Base-by-base conservation (phyloP, 2,888 invertebrate genomes). In the Sialis fuliginosa region DNA sequence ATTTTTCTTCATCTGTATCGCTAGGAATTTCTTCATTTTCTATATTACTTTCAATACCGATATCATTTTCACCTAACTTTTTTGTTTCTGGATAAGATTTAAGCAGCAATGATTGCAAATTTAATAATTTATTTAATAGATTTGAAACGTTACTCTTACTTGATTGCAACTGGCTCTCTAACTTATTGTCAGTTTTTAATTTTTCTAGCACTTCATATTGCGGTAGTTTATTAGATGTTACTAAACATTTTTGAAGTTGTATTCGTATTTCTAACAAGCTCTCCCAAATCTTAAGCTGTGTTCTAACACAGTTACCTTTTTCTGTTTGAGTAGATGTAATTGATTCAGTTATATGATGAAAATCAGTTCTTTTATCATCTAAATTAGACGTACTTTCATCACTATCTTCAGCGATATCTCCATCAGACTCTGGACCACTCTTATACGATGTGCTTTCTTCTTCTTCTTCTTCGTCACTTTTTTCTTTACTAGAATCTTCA, bases 191-290 rank as follows among this genome's bases (percentile, higher is more conserved):
- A 1, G 65, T 60, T 33, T 53, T 54, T 39, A 59, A 53, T 50
- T 61, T 67, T 34, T 76, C 64, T 43, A 66, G 56, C 7, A 59
- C 60, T 6, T 77, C 71, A 13, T 65, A 60, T 54, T 82, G 74
- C 0, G 92, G 92, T 64, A 93, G 70, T 59, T 79, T 80, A 62
- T 93, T 93, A 1, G 81, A 75, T 9, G 76, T 72, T 40, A 73
- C 66, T 45, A 91, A 61, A 56, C 83, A 75, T 61, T 90, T 86
- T 62, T 95, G 93, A 30, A 92, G 63, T 58, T 86, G 83, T 55
- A 95, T 93, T 52, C 95, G 73, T 60, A 81, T 72, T 65, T 95
- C 91, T 30, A 95, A 61, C 5, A 95, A 62, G 47, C 74, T 78
- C 61, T 95, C 93, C 89, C 90, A 95, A 2, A 90, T 59, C 37